Evolutionary conservation across 92 coral and sea anemone genomes (phyloP).

Genomic region (Chrysogorgia sp.): DNA sequence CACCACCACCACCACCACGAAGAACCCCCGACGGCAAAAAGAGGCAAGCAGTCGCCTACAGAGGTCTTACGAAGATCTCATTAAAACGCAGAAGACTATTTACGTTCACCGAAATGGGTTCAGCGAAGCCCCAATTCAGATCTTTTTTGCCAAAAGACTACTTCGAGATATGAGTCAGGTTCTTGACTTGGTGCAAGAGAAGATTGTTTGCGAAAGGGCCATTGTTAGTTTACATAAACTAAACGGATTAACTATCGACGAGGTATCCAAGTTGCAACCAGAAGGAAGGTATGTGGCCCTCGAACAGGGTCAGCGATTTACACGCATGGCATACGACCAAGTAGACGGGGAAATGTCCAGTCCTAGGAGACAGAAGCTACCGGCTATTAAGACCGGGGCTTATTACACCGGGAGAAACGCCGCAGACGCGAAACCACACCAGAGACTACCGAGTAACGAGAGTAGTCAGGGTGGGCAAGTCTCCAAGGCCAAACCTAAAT

Average conservation of each 20-base stretch:
- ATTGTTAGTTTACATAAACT: constrained; percentile 37
- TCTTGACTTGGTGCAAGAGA: constrained; percentile 11
- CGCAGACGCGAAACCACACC: background rate
- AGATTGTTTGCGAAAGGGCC: constrained; percentile 14
- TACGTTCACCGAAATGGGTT: constrained; percentile 15
- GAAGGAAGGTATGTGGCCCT: constrained; percentile 38
- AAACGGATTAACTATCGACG: constrained; percentile 19
- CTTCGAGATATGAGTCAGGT: constrained; percentile 28
- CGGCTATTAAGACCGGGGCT: constrained; percentile 2
- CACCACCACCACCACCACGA: constrained; percentile 4
- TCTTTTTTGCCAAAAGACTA: constrained; percentile 1
- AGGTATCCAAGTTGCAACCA: constrained; percentile 12
- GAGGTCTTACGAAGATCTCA: constrained; percentile 20
- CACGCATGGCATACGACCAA: constrained; percentile 8
- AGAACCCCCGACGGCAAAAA: background rate
- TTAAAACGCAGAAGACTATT: constrained; percentile 29
- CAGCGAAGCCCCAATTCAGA: constrained; percentile 6
- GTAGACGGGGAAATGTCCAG: background rate
- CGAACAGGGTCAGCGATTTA: constrained; percentile 26
- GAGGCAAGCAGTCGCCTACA: constrained; percentile 5
- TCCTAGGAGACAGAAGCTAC: constrained; percentile 24
- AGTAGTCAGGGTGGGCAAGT: background rate
- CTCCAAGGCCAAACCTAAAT: constrained; percentile 4
- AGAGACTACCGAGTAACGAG: constrained; percentile 18
- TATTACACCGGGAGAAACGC: background rate